These are phyloP conservation scores for Bubo bubo DNA, from an alignment of 2,113 vertebrate genomes.

Conservation along the genomic window DNA sequence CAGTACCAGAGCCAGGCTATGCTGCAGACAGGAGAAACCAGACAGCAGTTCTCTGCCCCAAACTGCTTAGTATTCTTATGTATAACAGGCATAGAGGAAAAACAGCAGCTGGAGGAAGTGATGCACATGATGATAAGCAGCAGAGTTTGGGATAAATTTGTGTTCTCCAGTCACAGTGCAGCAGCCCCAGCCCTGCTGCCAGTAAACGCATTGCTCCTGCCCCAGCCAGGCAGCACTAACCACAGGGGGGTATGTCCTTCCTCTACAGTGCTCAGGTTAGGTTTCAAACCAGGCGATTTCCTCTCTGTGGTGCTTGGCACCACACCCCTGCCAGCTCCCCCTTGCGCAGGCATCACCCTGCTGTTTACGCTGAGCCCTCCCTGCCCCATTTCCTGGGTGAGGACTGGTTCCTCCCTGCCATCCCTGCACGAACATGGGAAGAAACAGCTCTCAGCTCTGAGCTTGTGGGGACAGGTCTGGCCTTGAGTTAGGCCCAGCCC, in stretches of 20 bases:
- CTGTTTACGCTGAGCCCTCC: not conserved
- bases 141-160: not conserved
- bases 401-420: not conserved
- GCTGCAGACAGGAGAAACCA: not conserved
- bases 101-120: not conserved
- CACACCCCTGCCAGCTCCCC: not conserved
- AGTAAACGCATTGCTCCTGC: rapidly evolving
- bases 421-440: not conserved
- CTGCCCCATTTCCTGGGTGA: not conserved
- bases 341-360: not conserved
- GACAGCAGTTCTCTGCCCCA: not conserved
- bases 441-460: not conserved
- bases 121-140: not conserved
- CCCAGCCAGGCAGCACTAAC: not conserved
- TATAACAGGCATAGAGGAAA: not conserved
- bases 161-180: not conserved
- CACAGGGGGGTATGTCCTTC: not conserved
- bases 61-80: rapidly evolving
- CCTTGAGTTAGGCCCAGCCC: not conserved
- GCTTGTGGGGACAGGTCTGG: not conserved
- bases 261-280: not conserved
- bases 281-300: not conserved
- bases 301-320: not conserved
- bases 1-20: not conserved
- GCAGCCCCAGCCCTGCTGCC: not conserved